Percentiles rank a stretch among this genome's conserved stretches.
These are phyloP conservation scores for Scrobipalpa costella DNA, from an alignment of 2,888 invertebrate species.

Conservation along the genomic window DNA sequence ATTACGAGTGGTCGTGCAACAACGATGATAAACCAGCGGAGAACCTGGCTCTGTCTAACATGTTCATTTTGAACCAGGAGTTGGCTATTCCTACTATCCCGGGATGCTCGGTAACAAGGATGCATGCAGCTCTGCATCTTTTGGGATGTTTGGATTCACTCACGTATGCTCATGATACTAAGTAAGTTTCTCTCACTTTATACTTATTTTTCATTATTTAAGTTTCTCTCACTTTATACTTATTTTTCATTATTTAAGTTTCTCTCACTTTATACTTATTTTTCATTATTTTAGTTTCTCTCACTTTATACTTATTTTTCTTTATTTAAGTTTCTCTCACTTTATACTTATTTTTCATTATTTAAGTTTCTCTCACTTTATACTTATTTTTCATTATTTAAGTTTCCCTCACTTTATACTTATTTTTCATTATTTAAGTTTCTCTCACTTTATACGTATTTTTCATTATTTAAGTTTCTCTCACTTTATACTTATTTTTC, in stretches of 20 bases:
- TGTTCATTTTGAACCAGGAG: slow-evolving; percentile 89
- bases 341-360: no score
- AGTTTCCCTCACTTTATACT: no score
- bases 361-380: no score
- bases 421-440: no score
- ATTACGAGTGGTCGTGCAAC: slow-evolving; percentile 57
- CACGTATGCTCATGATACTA: slow-evolving; percentile 88
- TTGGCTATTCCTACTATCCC: slow-evolving; percentile 88
- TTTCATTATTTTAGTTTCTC: no score
- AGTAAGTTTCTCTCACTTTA: slow-evolving; percentile 62
- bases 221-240: background rate
- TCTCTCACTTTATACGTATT: no score
- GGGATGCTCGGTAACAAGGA: slow-evolving; percentile 87
- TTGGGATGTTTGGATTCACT: slow-evolving; percentile 94
- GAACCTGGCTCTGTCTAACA: slow-evolving; percentile 62
- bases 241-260: background rate
- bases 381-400: no score
- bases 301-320: no score
- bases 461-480: no score
- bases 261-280: no score
- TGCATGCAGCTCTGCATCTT: slow-evolving; percentile 95
- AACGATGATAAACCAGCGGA: slow-evolving; percentile 55
- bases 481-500: no score
- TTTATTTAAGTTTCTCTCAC: no score
- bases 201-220: background rate